Base-by-base conservation (phyloP, 2,113 vertebrate species). In the Pleuronectes platessa region DNA sequence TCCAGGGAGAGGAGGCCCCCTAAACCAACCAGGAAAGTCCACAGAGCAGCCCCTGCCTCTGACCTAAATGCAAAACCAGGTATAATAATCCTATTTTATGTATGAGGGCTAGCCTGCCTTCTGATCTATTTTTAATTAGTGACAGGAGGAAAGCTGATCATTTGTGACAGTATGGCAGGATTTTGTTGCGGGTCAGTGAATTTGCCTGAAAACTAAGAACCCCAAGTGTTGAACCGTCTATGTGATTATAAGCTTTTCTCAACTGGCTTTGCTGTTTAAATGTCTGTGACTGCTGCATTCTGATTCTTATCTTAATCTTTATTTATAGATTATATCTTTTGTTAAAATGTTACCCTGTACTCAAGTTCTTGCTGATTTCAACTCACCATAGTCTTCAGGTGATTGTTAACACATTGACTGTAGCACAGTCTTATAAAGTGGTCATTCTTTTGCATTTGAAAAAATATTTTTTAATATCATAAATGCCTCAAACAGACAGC, bases 11-110 rank as follows among this genome's bases (percentile, higher is more conserved):
- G 92, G 90, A 97, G 93, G 90, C 54, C 89, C 23, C 79, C 91
- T 21, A 97, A 94, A 81, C 95, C 96, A 61, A 93, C 96, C 40
- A 91, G 96, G 83, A 99, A 97, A 92, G 93, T 97, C 60, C 96
- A 97, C 73, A 96, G 95, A 87, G 85, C 94, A 74, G 68, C 90
- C 20, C 89, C 88, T 1, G 79, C 90, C 40, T 86, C 95, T 73
- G 96, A 94, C 77, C 89, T 93, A 26, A 95, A 96, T 68, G 85
- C 92, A 75, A 98, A 93, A 93, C 93, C 94, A 95, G 96, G 97
- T 98, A 91, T 88, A 61, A 81, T 71, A 71, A 78, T 83, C 80
- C 65, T 73, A n/a, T 82, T 83, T 80, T 64, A 80, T 79, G 35
- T 77, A 56, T 27, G 10, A 53, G 15, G 7, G 27, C 27, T 63